Evolutionary conservation across 2,113 vertebrate genomes (phyloP).

Genomic region (Rousettus leschenaultii): DNA sequence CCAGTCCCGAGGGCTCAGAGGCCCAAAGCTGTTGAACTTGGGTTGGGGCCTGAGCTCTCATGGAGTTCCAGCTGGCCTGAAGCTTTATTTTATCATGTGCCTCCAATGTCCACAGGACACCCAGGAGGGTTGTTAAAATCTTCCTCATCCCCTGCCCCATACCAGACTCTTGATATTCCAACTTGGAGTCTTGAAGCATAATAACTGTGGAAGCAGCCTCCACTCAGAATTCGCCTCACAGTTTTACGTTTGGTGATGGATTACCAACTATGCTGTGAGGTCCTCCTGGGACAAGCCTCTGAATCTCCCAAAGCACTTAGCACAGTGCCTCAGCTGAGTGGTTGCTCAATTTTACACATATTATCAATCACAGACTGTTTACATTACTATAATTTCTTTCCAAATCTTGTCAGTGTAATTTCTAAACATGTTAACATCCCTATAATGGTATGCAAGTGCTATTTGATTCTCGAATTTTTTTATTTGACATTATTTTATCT

Average conservation of each 20-base stretch:
- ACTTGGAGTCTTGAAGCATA: not conserved
- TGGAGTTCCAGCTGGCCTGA: not conserved
- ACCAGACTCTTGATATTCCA: not conserved
- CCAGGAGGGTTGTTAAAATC: not conserved
- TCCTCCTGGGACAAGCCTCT: not conserved
- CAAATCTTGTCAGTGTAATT: constrained; percentile 12
- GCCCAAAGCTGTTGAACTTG: not conserved
- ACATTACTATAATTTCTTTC: constrained; percentile 9
- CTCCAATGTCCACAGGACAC: not conserved
- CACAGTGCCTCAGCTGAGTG: not conserved
- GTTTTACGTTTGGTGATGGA: not conserved
- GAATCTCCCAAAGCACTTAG: not conserved
- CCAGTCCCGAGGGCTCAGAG: not conserved
- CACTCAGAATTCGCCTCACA: not conserved
- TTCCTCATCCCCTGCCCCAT: not conserved
- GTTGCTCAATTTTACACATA: not conserved
- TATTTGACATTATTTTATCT: constrained; percentile 55
- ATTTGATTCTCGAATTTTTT: constrained; percentile 23
- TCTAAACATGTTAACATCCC: constrained; percentile 35
- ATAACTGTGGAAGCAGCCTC: not conserved
- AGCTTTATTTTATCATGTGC: not conserved
- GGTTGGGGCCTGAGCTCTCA: not conserved
- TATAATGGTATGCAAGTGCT: constrained; percentile 31
- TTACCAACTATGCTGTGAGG: not conserved
- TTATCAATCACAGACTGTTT: constrained; percentile 38